These are phyloP conservation scores for Napeogenes inachia DNA, from an alignment of 2,888 invertebrate species.

Conservation along the genomic window DNA sequence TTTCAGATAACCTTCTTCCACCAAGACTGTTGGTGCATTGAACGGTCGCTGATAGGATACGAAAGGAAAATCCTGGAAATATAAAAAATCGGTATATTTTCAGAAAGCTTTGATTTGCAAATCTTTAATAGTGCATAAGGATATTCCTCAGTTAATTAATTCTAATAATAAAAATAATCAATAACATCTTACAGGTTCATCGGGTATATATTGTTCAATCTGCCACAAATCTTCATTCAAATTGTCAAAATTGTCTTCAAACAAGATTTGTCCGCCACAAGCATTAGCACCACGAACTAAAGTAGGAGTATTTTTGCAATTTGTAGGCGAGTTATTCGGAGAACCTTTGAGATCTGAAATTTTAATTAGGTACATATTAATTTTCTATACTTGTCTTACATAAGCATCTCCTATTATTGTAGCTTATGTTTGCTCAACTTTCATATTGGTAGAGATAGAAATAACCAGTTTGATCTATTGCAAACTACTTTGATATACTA, in stretches of 20 bases:
- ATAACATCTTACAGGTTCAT: slow-evolving; percentile 49
- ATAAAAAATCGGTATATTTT: not conserved
- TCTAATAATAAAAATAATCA: not conserved
- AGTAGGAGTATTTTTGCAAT: slow-evolving; percentile 51
- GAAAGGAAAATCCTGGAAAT: slow-evolving; percentile 56
- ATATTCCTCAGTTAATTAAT: too few relatives aligned
- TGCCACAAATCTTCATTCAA: slow-evolving; percentile 73
- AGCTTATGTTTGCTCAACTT: too few relatives aligned
- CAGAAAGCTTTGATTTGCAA: too few relatives aligned
- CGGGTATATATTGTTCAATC: slow-evolving; percentile 74
- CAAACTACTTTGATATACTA: not conserved
- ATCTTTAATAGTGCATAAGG: too few relatives aligned
- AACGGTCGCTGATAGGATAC: slow-evolving; percentile 53
- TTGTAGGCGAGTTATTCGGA: slow-evolving; percentile 12
- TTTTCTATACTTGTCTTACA: too few relatives aligned
- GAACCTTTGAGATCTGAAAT: slow-evolving; percentile 22
- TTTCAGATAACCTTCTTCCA: slow-evolving; percentile 42
- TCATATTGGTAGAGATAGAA: too few relatives aligned
- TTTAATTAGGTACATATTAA: too few relatives aligned
- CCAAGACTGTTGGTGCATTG: slow-evolving; percentile 40
- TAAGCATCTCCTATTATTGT: too few relatives aligned
- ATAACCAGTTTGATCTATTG: too few relatives aligned
- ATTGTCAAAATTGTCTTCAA: slow-evolving; percentile 79
- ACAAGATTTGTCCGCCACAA: slow-evolving; percentile 74
- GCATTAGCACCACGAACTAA: slow-evolving; percentile 50